Base-by-base conservation (phyloP, 2,797 vertebrate genomes). In the Xenentodon cancila region DNA sequence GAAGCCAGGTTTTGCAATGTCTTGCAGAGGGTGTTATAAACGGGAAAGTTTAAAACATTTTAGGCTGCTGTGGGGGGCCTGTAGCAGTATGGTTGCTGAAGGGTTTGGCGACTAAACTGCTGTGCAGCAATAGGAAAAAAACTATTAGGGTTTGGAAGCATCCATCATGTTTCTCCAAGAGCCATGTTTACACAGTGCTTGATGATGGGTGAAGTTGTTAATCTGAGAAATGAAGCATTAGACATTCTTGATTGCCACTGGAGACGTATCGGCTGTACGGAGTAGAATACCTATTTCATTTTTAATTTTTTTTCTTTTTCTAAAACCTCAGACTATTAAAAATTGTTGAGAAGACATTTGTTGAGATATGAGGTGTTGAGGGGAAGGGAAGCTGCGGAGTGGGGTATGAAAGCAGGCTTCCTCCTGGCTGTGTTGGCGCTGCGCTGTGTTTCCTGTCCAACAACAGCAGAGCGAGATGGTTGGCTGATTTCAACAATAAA, bases 191-290 rank as follows among this genome's bases (percentile, higher is more conserved):
- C 83, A 85, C 83, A 85, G 79, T 30, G 49, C 89, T 83, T 84
- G 87, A 93, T 91, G 91, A 93, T 85, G 85, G 84, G 87, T 84
- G 84, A 90, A 90, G 82, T 85, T 84, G 88, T 89, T 91, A 88
- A 92, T 91, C 85, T 84, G 76, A 80, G 80, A 89, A 89, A 86
- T 90, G 87, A 89, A 87, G 68, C 85, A 82, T 68, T 62, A 85
- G 75, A 79, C 84, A 81, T 90, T 92, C 87, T 81, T 79, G 53
- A 18, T 75, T 71, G 74, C 86, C 80, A 64, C 87, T 73, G 61
- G 81, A 88, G 79, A 87, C 48, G 64, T 55, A 72, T 70, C 21
- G 51, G 1, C 45, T 62, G 19, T 7, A 17, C 30, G 44, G 49
- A 47, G 50, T 44, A 47, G 30, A 21, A 43, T 34, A 60, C 27